A percentile compares a stretch with the other conserved stretches of the same genome.
These are phyloP conservation scores for Calvadosia cruxmelitensis DNA, from an alignment of 30 jellyfish, hydroid and myxozoan genomes.

Conservation along the genomic window DNA sequence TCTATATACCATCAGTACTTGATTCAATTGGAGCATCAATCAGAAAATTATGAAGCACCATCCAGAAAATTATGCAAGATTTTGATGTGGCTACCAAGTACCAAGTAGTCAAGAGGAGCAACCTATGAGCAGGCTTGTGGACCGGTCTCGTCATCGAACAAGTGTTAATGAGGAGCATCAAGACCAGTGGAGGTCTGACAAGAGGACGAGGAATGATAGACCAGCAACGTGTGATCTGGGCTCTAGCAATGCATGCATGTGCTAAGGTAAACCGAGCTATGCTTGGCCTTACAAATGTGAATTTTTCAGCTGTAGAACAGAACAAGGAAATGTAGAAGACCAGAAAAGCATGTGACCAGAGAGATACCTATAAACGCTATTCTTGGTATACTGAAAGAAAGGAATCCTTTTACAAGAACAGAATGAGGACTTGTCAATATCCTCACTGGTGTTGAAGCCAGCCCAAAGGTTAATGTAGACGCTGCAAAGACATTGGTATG, in stretches of 20 bases:
- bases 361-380: constrained; percentile 13
- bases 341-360: constrained; percentile 16
- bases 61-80: no score
- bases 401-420: constrained; percentile 18
- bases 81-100: no score
- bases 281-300: constrained; percentile 12
- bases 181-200: constrained; percentile 27
- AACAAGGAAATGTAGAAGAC: constrained; percentile 19
- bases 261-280: constrained; percentile 21
- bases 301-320: constrained; percentile 14
- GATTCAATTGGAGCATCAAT: no score
- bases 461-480: constrained; percentile 13
- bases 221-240: constrained; percentile 12
- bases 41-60: no score
- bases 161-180: constrained; percentile 31
- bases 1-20: no score
- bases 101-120: no score
- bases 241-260: constrained; percentile 18
- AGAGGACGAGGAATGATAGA: constrained; percentile 22
- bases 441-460: constrained; percentile 24
- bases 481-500: no score
- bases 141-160: constrained; percentile 37
- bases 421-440: constrained; percentile 2
- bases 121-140: constrained; percentile 51
- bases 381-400: neutral